Conservation (phyloP, 2,888 invertebrate species). For the Drosophila neotestacea region DNA sequence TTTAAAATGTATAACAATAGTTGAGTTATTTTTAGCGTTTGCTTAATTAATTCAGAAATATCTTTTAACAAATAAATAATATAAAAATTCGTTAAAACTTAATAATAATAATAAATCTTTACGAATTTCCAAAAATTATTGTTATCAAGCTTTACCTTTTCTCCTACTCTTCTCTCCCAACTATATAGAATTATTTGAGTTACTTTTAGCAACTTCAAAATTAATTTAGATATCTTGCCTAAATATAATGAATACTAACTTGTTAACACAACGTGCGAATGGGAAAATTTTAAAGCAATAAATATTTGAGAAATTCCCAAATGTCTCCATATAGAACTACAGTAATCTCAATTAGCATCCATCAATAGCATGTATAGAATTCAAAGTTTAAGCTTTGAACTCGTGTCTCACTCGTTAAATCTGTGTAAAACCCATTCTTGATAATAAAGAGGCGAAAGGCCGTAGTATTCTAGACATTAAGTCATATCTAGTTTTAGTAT, state of each 20-base stretch:
- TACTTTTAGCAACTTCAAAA: background rate
- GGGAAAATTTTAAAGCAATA: background rate
- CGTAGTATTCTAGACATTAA: background rate
- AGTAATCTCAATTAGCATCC: slow-evolving; percentile 7
- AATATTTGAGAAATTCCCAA: slow-evolving; percentile 3
- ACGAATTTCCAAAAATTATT: too few relatives aligned
- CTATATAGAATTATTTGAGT: background rate
- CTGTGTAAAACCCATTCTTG: background rate
- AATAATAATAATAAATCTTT: too few relatives aligned
- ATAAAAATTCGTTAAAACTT: too few relatives aligned
- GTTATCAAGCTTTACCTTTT: too few relatives aligned
- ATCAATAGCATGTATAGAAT: background rate
- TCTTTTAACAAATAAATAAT: too few relatives aligned
- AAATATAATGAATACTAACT: background rate
- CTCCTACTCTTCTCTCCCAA: too few relatives aligned
- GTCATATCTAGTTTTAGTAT: background rate
- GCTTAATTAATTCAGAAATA: too few relatives aligned
- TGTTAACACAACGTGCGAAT: background rate
- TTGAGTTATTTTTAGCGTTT: too few relatives aligned
- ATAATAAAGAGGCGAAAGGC: background rate
- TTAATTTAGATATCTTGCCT: too few relatives aligned
- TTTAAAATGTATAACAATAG: too few relatives aligned
- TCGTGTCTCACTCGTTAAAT: slow-evolving; percentile 3
- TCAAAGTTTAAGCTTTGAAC: background rate
- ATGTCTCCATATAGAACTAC: background rate